Evolutionary conservation across 2,888 invertebrate genomes (phyloP).

Genomic region (Rapana venosa): DNA sequence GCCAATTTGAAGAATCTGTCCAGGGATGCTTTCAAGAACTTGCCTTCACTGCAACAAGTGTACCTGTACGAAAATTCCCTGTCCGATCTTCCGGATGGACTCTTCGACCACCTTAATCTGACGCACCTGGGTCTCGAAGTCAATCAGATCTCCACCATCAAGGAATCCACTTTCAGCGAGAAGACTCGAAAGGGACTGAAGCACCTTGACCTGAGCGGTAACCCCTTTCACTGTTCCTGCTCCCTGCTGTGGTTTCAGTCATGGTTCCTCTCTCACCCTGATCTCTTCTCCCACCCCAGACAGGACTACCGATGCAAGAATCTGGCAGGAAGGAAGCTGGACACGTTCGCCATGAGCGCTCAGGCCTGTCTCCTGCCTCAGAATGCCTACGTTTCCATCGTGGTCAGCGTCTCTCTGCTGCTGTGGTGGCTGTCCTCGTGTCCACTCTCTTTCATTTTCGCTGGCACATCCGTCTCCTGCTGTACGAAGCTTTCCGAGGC

Average conservation of each 20-base stretch:
- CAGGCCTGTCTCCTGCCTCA: slow-evolving; percentile 16
- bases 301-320: neutral
- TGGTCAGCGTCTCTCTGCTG: neutral
- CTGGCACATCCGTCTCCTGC: slow-evolving; percentile 18
- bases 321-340: neutral
- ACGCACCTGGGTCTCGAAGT: neutral
- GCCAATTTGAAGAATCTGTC: neutral
- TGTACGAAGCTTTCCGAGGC: slow-evolving; percentile 7
- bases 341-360: neutral
- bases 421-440: neutral
- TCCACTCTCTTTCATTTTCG: neutral
- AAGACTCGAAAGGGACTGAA: neutral
- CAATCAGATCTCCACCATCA: neutral
- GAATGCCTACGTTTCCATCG: neutral
- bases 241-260: slow-evolving; percentile 14
- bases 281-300: neutral
- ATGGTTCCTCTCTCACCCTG: neutral
- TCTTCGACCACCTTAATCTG: neutral
- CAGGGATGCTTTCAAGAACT: neutral
- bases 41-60: neutral
- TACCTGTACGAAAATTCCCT: neutral
- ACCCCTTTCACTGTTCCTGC: slow-evolving; percentile 33
- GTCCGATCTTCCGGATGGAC: neutral
- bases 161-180: neutral
- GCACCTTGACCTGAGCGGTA: neutral